Evolutionary conservation across 2,797 vertebrate genomes (phyloP).

Genomic region (Scolopax rusticola): DNA sequence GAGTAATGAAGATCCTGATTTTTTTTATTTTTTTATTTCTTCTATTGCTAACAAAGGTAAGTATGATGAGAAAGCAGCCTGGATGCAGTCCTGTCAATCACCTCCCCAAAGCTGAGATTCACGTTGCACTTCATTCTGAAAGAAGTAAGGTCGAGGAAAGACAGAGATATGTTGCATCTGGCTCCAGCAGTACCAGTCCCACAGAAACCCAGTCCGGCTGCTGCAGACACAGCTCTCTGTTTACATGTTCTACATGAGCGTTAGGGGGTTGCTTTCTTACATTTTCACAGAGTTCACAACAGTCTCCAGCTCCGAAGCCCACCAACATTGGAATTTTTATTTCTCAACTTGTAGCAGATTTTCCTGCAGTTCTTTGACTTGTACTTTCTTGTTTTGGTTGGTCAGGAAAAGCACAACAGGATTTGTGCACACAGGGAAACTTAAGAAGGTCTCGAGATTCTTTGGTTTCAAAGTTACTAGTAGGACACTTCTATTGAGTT

Average conservation of each 20-base stretch:
- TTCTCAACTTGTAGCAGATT: conserved; percentile 62
- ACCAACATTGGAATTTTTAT: conserved; percentile 31
- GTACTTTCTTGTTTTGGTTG: conserved; percentile 68
- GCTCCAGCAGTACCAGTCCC: conserved; percentile 26
- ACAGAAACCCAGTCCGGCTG: neutral
- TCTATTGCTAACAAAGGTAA: neutral
- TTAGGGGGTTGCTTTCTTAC: conserved; percentile 46
- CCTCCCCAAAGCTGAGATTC: neutral
- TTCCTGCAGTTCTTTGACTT: conserved; percentile 56
- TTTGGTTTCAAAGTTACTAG: conserved; percentile 72
- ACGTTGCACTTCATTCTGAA: neutral
- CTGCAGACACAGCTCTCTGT: conserved; percentile 20
- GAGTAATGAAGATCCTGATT: neutral
- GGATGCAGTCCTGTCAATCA: neutral
- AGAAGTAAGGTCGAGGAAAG: neutral
- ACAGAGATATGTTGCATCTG: neutral
- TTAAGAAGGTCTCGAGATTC: conserved; percentile 70
- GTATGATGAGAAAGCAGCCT: neutral
- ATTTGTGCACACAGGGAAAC: conserved; percentile 54
- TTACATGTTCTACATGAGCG: conserved; percentile 22
- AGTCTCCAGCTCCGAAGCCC: conserved; percentile 4
- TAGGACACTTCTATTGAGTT: conserved; percentile 52
- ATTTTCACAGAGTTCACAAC: conserved; percentile 37
- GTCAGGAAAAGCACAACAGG: conserved; percentile 48
- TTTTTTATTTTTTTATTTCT: neutral